Percentiles rank a stretch among this genome's conserved stretches.
Conservation (phyloP, 2,888 invertebrate species). For the Tachystola acroxantha region DNA sequence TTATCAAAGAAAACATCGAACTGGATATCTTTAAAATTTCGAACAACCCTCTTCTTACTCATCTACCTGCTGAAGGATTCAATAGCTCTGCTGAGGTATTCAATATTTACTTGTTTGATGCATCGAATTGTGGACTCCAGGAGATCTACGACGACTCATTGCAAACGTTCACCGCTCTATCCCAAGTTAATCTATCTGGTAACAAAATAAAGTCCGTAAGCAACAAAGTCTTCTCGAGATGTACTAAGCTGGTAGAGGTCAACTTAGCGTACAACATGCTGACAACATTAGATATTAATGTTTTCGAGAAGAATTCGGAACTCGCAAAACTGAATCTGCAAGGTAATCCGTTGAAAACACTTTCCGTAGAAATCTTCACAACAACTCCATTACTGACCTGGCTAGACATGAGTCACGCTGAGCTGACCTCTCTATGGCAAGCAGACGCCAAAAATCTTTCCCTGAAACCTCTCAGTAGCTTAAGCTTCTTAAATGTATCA, state of each 20-base stretch:
- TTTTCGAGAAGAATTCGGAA: conserved; percentile 82
- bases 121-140: conserved; percentile 84
- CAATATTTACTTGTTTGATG: conserved; percentile 84
- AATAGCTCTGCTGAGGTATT: conserved; percentile 78
- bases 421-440: conserved; percentile 82
- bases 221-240: conserved; percentile 72
- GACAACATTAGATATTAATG: conserved; percentile 75
- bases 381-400: conserved; percentile 79
- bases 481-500: conserved; percentile 78
- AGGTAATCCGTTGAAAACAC: conserved; percentile 82
- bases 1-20: conserved; percentile 83
- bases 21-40: conserved; percentile 84
- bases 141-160: conserved; percentile 81
- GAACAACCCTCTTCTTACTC: conserved; percentile 82
- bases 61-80: conserved; percentile 83
- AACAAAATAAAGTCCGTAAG: conserved; percentile 80
- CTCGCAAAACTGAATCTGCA: conserved; percentile 83
- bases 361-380: conserved; percentile 83
- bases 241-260: conserved; percentile 80
- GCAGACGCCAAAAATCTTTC: conserved; percentile 67
- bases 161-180: conserved; percentile 83
- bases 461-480: conserved; percentile 66
- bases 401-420: conserved; percentile 84
- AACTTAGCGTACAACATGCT: conserved; percentile 86
- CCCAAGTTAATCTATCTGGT: conserved; percentile 81